phyloP scores from a whole-genome alignment of 2,888 invertebrate genomes.

The Sycophila texana region DNA sequence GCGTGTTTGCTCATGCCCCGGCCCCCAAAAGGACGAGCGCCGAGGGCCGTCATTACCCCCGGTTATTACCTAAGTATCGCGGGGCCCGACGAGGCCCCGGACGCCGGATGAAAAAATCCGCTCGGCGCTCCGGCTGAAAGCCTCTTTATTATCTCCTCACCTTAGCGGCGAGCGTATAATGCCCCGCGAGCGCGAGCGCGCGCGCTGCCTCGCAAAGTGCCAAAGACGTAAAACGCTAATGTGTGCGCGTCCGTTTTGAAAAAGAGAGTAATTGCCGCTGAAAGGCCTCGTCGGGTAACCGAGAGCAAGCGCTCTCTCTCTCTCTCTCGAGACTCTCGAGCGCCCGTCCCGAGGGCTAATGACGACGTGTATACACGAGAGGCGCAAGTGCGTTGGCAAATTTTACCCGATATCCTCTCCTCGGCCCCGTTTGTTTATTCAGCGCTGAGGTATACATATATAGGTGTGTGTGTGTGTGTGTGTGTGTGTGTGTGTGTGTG shows the following conservation, averaged over 20 bases:
- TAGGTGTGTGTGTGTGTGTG: too few relatives aligned
- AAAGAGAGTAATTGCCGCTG: slow-evolving; percentile 41
- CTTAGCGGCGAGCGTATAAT: slow-evolving; percentile 30
- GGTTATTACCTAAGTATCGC: slow-evolving; percentile 73
- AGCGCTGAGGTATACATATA: too few relatives aligned
- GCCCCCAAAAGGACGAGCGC: slow-evolving; percentile 15
- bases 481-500: too few relatives aligned
- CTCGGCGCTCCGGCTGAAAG: slow-evolving; percentile 39
- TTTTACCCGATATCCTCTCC: neutral
- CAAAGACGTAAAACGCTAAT: slow-evolving; percentile 51
- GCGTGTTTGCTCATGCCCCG: slow-evolving; percentile 24
- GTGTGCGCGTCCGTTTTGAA: slow-evolving; percentile 42
- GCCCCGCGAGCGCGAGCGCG: neutral
- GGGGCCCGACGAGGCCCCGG: slow-evolving; percentile 52
- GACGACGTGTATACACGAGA: neutral
- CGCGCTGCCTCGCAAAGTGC: slow-evolving; percentile 18
- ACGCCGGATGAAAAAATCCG: slow-evolving; percentile 47
- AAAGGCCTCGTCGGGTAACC: neutral
- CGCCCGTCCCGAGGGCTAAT: neutral
- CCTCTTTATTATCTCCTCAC: slow-evolving; percentile 54
- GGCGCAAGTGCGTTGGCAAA: neutral
- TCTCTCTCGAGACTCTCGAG: neutral
- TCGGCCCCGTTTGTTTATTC: too few relatives aligned
- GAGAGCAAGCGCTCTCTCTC: neutral
- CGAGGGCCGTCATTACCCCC: slow-evolving; percentile 51